phyloP scores from a whole-genome alignment of 2,888 invertebrate species.

The Lasioglossum figueresi region DNA sequence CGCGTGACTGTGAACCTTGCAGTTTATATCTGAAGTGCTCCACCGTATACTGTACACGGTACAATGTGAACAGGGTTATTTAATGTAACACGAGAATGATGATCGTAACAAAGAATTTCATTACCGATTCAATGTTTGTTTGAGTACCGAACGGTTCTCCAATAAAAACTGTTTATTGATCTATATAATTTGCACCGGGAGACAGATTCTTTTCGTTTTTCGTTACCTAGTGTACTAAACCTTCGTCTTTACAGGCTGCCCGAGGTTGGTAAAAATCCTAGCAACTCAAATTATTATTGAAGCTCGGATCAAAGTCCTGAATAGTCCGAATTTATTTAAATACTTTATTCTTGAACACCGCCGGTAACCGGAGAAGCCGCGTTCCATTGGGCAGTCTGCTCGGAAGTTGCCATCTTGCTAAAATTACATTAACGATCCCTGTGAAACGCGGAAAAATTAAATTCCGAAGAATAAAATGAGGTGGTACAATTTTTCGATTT shows the following conservation, averaged over 20 bases:
- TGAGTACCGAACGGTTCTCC: not conserved
- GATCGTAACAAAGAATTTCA: slow-evolving; percentile 8
- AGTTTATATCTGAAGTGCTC: slow-evolving; percentile 37
- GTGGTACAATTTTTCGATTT: not conserved
- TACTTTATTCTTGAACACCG: not conserved
- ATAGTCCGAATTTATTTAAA: not conserved
- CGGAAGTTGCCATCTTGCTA: not conserved
- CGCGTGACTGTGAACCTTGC: slow-evolving; percentile 39
- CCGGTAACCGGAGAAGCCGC: not conserved
- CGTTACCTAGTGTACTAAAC: not conserved
- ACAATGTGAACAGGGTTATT: slow-evolving; percentile 1
- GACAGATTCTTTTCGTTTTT: not conserved
- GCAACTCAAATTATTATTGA: not conserved
- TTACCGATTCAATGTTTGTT: not conserved
- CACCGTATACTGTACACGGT: not conserved
- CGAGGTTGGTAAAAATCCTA: not conserved
- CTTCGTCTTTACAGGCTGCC: not conserved
- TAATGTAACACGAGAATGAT: slow-evolving; percentile 2
- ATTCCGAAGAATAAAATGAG: not conserved
- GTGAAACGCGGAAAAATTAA: not conserved
- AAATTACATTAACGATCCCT: not conserved
- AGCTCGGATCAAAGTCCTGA: not conserved
- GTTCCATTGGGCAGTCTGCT: not conserved
- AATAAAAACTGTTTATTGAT: not conserved
- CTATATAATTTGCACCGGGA: not conserved